These are phyloP conservation scores for Epistrophella euchroma DNA, from an alignment of 2,888 invertebrate species.

Conservation along the genomic window DNA sequence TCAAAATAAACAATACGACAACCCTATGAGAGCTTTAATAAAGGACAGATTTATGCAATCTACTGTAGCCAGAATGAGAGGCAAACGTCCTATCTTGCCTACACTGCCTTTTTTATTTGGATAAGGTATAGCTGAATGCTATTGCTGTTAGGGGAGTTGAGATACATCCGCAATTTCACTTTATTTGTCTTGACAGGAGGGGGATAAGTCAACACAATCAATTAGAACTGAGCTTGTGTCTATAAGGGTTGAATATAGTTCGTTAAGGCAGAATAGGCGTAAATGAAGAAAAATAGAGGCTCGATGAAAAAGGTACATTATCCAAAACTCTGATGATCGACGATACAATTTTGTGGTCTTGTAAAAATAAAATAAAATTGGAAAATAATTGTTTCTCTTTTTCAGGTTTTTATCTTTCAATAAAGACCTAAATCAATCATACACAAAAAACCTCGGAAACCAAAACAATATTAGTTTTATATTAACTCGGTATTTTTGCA, in stretches of 20 bases:
- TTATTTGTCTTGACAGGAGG: background rate
- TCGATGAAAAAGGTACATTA: background rate
- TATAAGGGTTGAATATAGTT: constrained; percentile 1
- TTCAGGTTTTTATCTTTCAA: no score
- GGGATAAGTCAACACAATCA: constrained; percentile 11
- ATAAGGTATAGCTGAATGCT: constrained; percentile 6
- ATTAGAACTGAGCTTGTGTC: constrained; percentile 8
- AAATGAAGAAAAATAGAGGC: background rate
- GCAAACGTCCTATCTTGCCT: no score
- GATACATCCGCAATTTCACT: constrained; percentile 4
- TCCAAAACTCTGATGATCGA: background rate
- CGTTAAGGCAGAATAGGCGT: background rate
- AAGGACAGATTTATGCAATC: no score
- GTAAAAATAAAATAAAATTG: background rate
- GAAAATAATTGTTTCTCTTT: no score
- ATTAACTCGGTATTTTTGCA: no score
- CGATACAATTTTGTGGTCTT: background rate
- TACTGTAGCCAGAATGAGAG: no score
- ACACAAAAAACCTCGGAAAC: no score
- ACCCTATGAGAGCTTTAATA: no score
- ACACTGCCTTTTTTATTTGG: no score
- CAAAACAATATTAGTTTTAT: no score
- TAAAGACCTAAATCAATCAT: no score
- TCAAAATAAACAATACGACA: no score
- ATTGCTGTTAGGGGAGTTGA: constrained; percentile 4